phyloP scores from a whole-genome alignment of 2,888 invertebrate species.

The Chydorus sphaericus region DNA sequence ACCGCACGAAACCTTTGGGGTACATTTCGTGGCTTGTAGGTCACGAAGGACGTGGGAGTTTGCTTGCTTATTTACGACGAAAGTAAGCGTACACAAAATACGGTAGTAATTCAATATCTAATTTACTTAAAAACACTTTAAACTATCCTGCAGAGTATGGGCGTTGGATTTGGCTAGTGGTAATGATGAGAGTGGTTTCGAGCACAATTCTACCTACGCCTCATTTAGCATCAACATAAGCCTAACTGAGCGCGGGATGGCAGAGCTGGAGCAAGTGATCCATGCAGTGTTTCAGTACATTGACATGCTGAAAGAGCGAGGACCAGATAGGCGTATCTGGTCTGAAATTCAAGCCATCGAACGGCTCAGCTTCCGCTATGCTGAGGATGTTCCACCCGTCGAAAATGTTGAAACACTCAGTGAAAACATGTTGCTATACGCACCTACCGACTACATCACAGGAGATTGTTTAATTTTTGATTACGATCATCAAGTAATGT shows the following conservation, averaged over 20 bases:
- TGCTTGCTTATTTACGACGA: conserved; percentile 58
- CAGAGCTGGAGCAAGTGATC: conserved; percentile 45
- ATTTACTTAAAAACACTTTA: conserved; percentile 16
- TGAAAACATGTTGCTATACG: conserved; percentile 64
- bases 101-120: not conserved
- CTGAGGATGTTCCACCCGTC: conserved; percentile 50
- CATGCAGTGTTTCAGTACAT: conserved; percentile 60
- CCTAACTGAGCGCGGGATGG: conserved; percentile 61
- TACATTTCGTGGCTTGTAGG: conserved; percentile 66
- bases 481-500: not conserved
- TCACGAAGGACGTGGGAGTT: conserved; percentile 70
- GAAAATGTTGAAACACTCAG: conserved; percentile 64
- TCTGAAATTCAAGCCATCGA: conserved; percentile 58
- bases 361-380: conserved; percentile 54
- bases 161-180: conserved; percentile 54
- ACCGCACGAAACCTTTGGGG: conserved; percentile 51
- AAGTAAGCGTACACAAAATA: conserved; percentile 35
- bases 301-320: conserved; percentile 47
- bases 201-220: conserved; percentile 62
- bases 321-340: conserved; percentile 52
- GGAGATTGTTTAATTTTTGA: conserved; percentile 39
- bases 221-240: conserved; percentile 54
- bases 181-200: conserved; percentile 52
- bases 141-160: conserved; percentile 63
- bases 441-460: conserved; percentile 59